A percentile compares a stretch with the other conserved stretches of the same genome.
Conservation (phyloP, 2,113 vertebrate species). For the Cnemophilus loriae region DNA sequence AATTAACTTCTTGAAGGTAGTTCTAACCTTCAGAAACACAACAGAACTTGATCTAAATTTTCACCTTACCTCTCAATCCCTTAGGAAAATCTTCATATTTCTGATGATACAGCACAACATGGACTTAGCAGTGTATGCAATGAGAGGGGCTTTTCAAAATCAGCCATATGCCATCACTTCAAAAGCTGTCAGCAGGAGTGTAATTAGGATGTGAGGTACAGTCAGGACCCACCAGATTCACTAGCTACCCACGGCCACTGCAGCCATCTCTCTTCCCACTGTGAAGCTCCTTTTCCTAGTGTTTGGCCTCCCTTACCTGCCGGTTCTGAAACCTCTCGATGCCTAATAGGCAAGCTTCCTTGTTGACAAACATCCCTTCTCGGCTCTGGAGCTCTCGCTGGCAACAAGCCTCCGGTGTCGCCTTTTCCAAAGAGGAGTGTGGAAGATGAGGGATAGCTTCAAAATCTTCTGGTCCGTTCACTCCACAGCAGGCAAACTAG, state of each 20-base stretch:
- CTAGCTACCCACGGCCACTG: not conserved
- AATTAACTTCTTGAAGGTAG: not conserved
- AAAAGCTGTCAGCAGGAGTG: not conserved
- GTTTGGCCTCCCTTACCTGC: constrained; percentile 66
- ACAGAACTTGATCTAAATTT: not conserved
- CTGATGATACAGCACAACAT: not conserved
- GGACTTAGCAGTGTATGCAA: not conserved
- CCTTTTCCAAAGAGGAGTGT: constrained; percentile 48
- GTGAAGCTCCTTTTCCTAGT: not conserved
- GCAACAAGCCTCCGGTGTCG: constrained; percentile 85
- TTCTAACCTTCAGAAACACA: not conserved
- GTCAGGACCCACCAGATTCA: not conserved
- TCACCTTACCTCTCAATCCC: not conserved
- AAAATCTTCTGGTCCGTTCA: constrained; percentile 88
- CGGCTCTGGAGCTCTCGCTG: constrained; percentile 72
- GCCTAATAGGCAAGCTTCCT: constrained; percentile 79
- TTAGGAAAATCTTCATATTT: not conserved
- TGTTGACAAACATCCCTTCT: constrained; percentile 65
- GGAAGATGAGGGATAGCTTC: constrained; percentile 72
- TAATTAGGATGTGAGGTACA: not conserved
- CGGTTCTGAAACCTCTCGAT: constrained; percentile 77
- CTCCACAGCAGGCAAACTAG: constrained; percentile 92
- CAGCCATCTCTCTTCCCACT: not conserved
- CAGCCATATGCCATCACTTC: not conserved
- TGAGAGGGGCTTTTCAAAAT: not conserved